Conservation (phyloP, 2,113 vertebrate genomes). For the Meles meles region DNA sequence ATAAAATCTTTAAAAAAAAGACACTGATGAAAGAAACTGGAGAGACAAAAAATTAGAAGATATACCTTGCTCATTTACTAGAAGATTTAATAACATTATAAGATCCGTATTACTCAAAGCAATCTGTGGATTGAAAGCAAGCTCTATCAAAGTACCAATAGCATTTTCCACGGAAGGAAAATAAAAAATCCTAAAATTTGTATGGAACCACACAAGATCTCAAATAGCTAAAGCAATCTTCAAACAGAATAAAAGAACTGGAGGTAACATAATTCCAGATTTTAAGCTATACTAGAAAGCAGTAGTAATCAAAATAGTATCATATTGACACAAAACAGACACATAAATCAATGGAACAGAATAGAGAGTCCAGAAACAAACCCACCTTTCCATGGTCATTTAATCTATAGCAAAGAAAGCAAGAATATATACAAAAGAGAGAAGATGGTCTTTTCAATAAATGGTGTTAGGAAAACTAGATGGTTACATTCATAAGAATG, state of each 20-base stretch:
- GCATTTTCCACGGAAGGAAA: background rate
- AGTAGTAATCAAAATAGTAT: background rate
- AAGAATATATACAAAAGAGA: background rate
- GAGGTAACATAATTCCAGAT: background rate
- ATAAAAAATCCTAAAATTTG: background rate
- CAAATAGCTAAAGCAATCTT: background rate
- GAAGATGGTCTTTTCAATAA: background rate
- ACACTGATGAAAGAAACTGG: background rate
- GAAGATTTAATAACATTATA: background rate
- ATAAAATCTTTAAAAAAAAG: too few species aligned
- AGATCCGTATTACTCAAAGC: background rate
- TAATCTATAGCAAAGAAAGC: background rate
- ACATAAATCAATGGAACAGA: background rate
- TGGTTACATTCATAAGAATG: background rate
- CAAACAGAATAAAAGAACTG: background rate
- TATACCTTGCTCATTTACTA: background rate
- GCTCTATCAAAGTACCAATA: background rate
- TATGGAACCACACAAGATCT: background rate
- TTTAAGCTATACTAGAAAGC: background rate
- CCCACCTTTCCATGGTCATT: background rate
- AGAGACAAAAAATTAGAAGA: background rate
- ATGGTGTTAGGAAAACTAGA: background rate
- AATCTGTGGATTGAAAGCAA: background rate
- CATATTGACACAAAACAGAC: background rate
- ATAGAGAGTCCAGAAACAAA: background rate